Conservation (phyloP, 2,888 invertebrate species). For the Polydesmus complanatus region DNA sequence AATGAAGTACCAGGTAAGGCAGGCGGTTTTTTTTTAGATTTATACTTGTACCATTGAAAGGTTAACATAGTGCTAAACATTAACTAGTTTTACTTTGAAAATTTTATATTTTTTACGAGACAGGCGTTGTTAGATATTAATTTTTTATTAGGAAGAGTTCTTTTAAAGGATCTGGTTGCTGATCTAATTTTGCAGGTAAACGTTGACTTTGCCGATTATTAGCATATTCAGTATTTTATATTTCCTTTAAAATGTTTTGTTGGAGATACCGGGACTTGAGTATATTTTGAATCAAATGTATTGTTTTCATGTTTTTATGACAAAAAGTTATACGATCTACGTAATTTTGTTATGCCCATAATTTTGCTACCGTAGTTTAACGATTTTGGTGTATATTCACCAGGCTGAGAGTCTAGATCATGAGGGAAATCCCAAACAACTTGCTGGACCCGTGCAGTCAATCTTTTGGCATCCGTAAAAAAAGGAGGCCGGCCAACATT, state of each 20-base stretch:
- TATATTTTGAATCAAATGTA: background rate
- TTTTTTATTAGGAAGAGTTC: no score
- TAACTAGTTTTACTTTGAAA: background rate
- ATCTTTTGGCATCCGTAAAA: background rate
- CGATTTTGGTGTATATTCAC: background rate
- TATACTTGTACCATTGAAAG: background rate
- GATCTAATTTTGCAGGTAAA: background rate
- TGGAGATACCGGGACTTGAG: no score
- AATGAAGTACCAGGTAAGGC: background rate
- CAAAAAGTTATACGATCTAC: background rate
- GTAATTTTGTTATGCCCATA: background rate
- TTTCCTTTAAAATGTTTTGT: background rate
- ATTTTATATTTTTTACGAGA: background rate
- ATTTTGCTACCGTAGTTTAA: background rate
- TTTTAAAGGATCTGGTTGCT: background rate
- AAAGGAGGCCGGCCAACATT: background rate
- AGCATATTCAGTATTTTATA: background rate
- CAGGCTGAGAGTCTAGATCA: background rate
- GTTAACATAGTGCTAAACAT: background rate
- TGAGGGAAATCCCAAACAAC: no score
- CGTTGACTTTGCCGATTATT: background rate
- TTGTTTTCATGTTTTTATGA: background rate
- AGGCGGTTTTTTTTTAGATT: background rate
- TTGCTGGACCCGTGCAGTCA: background rate
- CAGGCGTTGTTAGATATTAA: no score